phyloP scores from a whole-genome alignment of 2,113 vertebrate genomes.

The Falco punctatus region DNA sequence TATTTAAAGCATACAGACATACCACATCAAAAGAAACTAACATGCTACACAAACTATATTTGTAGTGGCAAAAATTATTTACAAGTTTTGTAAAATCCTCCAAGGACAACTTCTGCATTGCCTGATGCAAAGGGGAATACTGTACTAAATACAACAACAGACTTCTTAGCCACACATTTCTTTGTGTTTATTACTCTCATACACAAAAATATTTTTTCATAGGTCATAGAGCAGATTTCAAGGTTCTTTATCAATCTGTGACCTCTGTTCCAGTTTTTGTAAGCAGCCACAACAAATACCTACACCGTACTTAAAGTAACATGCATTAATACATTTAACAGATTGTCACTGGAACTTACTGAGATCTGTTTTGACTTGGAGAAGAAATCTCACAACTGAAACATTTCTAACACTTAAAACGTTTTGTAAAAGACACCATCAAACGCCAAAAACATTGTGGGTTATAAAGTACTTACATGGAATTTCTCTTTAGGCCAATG shows the following conservation, averaged over 20 bases:
- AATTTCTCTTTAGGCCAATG: neutral
- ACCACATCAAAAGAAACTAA: neutral
- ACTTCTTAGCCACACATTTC: neutral
- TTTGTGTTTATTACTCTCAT: neutral
- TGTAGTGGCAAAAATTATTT: neutral
- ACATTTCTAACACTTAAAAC: neutral
- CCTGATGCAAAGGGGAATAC: neutral
- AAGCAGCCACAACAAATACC: neutral
- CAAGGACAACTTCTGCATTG: neutral
- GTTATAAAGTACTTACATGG: neutral
- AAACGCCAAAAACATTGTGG: neutral
- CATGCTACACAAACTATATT: neutral
- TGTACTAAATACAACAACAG: neutral
- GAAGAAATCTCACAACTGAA: neutral
- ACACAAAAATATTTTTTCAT: neutral
- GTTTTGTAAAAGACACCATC: neutral
- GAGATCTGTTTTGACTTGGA: neutral
- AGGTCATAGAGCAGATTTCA: neutral
- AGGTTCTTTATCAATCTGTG: neutral
- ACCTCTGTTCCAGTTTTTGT: neutral
- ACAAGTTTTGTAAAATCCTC: neutral
- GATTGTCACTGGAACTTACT: neutral
- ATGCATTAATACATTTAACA: neutral
- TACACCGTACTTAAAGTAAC: neutral
- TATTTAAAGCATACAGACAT: neutral